phyloP scores from a whole-genome alignment of 92 coral and sea anemone genomes.

The Zoanthus sociatus region DNA sequence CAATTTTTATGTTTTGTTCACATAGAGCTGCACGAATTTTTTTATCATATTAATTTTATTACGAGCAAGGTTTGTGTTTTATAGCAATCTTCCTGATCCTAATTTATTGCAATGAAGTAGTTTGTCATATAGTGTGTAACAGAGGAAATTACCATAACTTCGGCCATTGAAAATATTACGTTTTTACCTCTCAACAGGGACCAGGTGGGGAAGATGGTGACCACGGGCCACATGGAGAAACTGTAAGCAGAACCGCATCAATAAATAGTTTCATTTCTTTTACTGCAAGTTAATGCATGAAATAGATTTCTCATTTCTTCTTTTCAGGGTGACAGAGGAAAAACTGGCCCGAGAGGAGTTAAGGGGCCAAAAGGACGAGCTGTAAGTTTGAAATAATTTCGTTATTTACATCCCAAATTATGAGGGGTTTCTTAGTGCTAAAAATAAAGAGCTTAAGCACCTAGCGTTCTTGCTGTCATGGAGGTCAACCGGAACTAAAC shows the following conservation, averaged over 20 bases:
- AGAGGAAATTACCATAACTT: background rate
- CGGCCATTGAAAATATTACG: no score
- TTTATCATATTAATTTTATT: no score
- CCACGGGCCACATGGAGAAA: background rate
- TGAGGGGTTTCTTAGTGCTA: no score
- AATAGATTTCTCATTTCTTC: background rate
- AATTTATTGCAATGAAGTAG: no score
- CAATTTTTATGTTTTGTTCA: no score
- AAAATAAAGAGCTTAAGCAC: no score
- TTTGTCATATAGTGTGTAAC: background rate
- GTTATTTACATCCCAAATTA: background rate
- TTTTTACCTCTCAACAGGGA: background rate
- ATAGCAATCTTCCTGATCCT: background rate
- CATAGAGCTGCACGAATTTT: no score
- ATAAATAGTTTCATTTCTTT: background rate
- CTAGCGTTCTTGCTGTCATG: no score
- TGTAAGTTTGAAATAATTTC: background rate
- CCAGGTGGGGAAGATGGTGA: constrained; percentile 3
- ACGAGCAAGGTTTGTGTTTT: background rate
- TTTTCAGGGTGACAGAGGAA: background rate
- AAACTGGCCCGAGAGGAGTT: background rate
- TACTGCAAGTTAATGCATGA: background rate
- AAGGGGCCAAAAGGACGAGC: background rate
- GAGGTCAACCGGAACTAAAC: no score
- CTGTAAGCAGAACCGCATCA: background rate